Percentiles rank a stretch among this genome's conserved stretches.
Conservation (phyloP, 1,140 invertebrate species). For the Hypsibius dujardini region DNA sequence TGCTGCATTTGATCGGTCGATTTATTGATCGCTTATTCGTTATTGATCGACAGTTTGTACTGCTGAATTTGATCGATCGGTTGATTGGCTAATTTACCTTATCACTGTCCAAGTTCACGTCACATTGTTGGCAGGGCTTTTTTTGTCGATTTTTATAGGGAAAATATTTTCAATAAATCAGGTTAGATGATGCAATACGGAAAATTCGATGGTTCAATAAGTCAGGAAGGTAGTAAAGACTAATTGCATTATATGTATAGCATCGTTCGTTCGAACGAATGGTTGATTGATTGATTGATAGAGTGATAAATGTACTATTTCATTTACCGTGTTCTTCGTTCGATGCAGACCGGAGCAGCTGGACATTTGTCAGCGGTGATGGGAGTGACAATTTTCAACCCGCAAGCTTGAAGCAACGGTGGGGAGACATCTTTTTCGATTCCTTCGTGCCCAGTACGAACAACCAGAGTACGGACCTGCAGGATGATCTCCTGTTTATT, state of each 20-base stretch:
- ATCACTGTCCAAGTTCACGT: background rate
- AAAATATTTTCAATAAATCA: too few relatives aligned
- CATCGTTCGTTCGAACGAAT: too few relatives aligned
- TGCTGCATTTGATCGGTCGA: too few relatives aligned
- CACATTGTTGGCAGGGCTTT: too few relatives aligned
- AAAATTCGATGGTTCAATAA: too few relatives aligned
- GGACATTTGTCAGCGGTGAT: slow-evolving; percentile 3
- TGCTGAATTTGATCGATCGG: background rate
- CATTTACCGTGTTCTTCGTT: background rate
- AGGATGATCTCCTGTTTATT: slow-evolving; percentile 4
- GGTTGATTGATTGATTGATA: background rate
- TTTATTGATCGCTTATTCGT: too few relatives aligned
- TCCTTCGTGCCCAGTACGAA: background rate
- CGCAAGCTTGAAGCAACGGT: background rate
- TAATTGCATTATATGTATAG: too few relatives aligned
- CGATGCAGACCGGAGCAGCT: background rate
- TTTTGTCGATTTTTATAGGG: too few relatives aligned
- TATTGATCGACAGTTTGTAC: too few relatives aligned
- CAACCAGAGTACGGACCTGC: background rate
- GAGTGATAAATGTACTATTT: background rate
- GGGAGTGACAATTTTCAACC: background rate
- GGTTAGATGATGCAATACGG: too few relatives aligned
- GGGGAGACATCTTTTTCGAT: slow-evolving; percentile 13
- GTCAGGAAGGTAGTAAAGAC: too few relatives aligned
- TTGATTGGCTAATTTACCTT: background rate